Evolutionary conservation across 2,113 vertebrate genomes (phyloP).

Genomic region (Odontesthes bonariensis): DNA sequence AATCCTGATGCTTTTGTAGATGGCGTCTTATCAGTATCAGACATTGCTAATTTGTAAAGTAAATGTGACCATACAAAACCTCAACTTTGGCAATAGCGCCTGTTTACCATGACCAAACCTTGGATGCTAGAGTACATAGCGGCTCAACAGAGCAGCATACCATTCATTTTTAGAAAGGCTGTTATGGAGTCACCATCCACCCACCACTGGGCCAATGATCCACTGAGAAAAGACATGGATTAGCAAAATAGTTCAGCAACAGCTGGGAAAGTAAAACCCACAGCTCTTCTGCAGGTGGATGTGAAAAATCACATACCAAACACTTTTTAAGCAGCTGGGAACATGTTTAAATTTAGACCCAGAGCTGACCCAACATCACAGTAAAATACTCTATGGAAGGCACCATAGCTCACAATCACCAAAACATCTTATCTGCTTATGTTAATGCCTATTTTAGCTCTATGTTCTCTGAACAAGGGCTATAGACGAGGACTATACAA

Average conservation of each 20-base stretch:
- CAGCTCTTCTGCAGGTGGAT: conserved; percentile 41
- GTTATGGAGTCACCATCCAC: conserved; percentile 39
- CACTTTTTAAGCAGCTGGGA: conserved; percentile 21
- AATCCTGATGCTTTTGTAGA: background rate
- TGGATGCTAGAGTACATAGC: conserved; percentile 18
- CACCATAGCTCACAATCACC: background rate
- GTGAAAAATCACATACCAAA: conserved; percentile 29
- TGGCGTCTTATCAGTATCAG: conserved; percentile 4
- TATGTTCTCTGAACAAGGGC: background rate
- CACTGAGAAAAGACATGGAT: conserved; percentile 41
- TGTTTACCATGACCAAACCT: conserved; percentile 31
- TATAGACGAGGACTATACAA: background rate
- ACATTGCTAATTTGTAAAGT: conserved; percentile 27
- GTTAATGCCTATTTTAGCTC: background rate
- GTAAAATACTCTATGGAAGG: background rate
- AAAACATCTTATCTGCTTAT: background rate
- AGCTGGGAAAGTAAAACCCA: conserved; percentile 28
- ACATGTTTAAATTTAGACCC: conserved; percentile 5
- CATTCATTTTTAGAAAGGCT: conserved; percentile 51
- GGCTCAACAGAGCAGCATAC: conserved; percentile 30
- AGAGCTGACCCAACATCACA: background rate
- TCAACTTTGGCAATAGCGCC: conserved; percentile 7
- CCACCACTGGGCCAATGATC: conserved; percentile 22
- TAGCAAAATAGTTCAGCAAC: conserved; percentile 37
- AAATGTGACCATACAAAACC: conserved; percentile 4